Conservation (phyloP, 1,140 invertebrate genomes). For the Zaprionus africanus region DNA sequence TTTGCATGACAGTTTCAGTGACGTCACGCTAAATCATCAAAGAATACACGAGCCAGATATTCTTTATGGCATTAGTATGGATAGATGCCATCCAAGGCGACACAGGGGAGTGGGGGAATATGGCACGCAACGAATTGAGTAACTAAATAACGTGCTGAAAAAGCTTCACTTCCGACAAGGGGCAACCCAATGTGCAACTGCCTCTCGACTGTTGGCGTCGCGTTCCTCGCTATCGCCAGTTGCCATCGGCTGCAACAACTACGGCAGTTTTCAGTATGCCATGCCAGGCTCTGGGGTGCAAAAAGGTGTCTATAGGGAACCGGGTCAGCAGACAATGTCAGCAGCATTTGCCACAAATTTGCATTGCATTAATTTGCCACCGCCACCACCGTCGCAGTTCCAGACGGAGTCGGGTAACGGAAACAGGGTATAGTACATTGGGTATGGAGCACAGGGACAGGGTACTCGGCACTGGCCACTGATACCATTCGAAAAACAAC, state of each 20-base stretch:
- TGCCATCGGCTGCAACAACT: slow-evolving; percentile 13
- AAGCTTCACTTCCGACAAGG: slow-evolving; percentile 27
- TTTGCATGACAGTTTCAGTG: slow-evolving; percentile 9
- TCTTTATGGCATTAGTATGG: slow-evolving; percentile 2
- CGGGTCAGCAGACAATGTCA: slow-evolving; percentile 76
- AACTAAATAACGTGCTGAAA: not conserved
- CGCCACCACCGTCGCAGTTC: not conserved
- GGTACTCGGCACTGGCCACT: not conserved
- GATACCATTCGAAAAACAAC: not conserved
- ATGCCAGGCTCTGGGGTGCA: slow-evolving; percentile 20
- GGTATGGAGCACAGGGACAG: too few relatives aligned
- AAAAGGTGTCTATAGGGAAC: slow-evolving; percentile 64
- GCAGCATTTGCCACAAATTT: slow-evolving; percentile 61
- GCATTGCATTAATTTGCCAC: slow-evolving; percentile 53
- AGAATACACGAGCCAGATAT: not conserved
- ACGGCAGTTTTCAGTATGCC: slow-evolving; percentile 36
- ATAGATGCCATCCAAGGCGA: not conserved
- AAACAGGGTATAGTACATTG: not conserved
- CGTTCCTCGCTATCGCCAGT: slow-evolving; percentile 12
- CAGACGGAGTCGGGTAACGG: not conserved
- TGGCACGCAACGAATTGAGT: slow-evolving; percentile 6
- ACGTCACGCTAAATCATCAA: not conserved
- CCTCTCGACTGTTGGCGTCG: not conserved
- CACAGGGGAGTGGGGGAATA: not conserved
- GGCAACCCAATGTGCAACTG: slow-evolving; percentile 18